Percentiles rank a stretch among this genome's conserved stretches.
Evolutionary conservation across 2,888 invertebrate genomes (phyloP).

Genomic region (Morpho helenor): DNA sequence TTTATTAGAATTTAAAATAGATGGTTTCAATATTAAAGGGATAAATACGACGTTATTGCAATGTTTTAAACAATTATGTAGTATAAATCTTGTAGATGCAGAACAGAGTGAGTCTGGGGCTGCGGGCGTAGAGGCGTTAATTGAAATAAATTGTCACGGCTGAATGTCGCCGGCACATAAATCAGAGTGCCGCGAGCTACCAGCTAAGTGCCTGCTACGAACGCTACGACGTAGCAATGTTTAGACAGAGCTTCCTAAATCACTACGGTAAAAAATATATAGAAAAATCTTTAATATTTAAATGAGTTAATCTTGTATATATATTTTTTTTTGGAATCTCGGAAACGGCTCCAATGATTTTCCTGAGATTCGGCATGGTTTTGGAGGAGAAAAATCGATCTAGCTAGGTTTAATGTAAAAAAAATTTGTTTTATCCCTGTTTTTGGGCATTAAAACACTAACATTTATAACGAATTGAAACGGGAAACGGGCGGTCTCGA

Average conservation of each 20-base stretch:
- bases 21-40: background rate
- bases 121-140: conserved; percentile 59
- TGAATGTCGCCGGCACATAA: conserved; percentile 68
- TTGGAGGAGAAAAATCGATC: too few relatives aligned
- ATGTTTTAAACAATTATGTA: conserved; percentile 24
- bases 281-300: background rate
- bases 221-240: conserved; percentile 34
- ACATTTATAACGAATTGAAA: too few relatives aligned
- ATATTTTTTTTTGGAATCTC: too few relatives aligned
- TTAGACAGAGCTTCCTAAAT: conserved; percentile 36
- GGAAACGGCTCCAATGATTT: too few relatives aligned
- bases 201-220: conserved; percentile 73
- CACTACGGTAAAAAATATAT: too few relatives aligned
- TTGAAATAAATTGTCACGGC: conserved; percentile 78
- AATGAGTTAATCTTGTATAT: too few relatives aligned
- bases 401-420: too few relatives aligned
- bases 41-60: conserved; percentile 1
- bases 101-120: conserved; percentile 24
- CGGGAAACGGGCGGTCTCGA: too few relatives aligned
- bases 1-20: too few relatives aligned
- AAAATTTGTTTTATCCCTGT: too few relatives aligned
- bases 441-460: too few relatives aligned
- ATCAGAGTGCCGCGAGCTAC: conserved; percentile 73
- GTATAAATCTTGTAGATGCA: conserved; percentile 34
- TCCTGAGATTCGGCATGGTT: too few relatives aligned